Evolutionary conservation across 2,113 vertebrate species (phyloP).

Genomic region (Furnarius figulus): DNA sequence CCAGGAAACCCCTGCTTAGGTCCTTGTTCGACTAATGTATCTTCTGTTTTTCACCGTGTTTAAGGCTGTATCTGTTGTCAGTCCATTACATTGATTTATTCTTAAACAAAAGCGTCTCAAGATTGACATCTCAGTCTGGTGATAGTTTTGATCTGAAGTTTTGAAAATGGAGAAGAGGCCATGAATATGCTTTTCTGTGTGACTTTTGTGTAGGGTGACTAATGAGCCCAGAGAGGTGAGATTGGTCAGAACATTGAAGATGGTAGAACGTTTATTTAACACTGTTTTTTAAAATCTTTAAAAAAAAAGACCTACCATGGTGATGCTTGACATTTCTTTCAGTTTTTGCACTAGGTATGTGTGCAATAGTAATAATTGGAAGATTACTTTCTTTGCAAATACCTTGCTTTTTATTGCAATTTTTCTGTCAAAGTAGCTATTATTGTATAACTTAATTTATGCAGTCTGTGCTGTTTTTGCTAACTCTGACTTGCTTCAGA

Average conservation of each 20-base stretch:
- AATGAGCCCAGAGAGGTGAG: not conserved
- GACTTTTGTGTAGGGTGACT: not conserved
- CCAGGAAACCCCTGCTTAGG: not conserved
- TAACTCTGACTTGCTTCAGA: not conserved
- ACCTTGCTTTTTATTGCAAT: not conserved
- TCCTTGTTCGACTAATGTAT: not conserved
- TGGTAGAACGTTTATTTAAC: not conserved
- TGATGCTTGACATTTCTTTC: not conserved
- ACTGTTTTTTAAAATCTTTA: not conserved
- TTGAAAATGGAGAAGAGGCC: not conserved
- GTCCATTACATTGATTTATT: not conserved
- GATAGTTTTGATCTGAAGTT: not conserved
- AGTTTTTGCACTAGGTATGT: not conserved
- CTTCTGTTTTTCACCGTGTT: not conserved
- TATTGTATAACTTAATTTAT: not conserved
- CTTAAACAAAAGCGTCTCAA: not conserved
- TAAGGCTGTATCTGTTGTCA: not conserved
- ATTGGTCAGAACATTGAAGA: not conserved
- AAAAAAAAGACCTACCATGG: not conserved
- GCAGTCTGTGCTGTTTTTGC: not conserved
- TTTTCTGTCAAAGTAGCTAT: not conserved
- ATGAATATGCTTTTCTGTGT: not conserved
- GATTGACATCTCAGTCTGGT: not conserved
- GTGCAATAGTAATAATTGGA: not conserved
- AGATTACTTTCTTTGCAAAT: not conserved